These are phyloP conservation scores for Trichechus manatus DNA, from an alignment of 2,113 vertebrate genomes.

Conservation along the genomic window DNA sequence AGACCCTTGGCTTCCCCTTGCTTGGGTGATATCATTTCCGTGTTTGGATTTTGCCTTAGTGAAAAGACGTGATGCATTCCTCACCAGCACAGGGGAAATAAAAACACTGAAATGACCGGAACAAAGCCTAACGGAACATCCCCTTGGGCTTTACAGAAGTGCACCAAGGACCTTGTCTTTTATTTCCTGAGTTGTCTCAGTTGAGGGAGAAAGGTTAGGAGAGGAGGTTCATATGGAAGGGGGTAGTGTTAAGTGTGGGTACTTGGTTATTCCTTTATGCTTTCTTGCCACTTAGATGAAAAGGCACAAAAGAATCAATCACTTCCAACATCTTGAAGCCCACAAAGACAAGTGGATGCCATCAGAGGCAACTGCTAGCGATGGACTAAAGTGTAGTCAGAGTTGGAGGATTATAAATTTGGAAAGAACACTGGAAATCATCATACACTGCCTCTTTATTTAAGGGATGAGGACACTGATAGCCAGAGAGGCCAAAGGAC, in stretches of 20 bases:
- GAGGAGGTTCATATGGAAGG: not conserved
- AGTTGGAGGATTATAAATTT: conserved; percentile 23
- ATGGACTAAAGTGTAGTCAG: not conserved
- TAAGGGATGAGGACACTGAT: not conserved
- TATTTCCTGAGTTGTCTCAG: not conserved
- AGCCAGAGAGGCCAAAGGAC: not conserved
- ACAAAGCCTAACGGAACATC: not conserved
- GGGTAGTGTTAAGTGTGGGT: not conserved
- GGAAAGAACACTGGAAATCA: not conserved
- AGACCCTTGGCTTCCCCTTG: not conserved
- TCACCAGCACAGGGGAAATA: conserved; percentile 12
- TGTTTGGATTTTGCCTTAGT: conserved; percentile 22
- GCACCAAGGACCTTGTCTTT: not conserved
- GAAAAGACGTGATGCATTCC: conserved; percentile 4
- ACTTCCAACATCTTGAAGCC: conserved; percentile 7
- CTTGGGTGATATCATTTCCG: not conserved
- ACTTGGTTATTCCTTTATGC: not conserved
- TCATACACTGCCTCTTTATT: not conserved
- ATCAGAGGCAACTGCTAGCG: not conserved
- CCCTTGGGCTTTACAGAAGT: conserved; percentile 38
- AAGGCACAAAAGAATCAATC: not conserved
- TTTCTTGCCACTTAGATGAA: conserved; percentile 8
- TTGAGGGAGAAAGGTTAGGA: not conserved
- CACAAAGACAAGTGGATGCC: not conserved
- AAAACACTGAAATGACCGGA: not conserved